Evolutionary conservation across 2,888 invertebrate genomes (phyloP).

Genomic region (Sthenelais limicola): DNA sequence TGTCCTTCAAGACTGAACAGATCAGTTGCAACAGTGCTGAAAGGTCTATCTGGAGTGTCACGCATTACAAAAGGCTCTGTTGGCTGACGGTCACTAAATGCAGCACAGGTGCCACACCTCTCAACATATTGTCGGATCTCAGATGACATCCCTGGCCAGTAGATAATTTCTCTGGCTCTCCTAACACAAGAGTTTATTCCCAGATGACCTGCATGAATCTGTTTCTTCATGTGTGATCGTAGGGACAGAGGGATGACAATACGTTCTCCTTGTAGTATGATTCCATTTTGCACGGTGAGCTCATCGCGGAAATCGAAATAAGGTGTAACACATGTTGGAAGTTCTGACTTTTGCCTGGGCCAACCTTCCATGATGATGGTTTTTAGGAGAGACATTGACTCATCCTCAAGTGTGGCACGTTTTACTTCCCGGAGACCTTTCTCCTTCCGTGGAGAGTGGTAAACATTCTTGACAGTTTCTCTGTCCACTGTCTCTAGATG

Average conservation of each 20-base stretch:
- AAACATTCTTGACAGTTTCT: slow-evolving; percentile 7
- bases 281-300: slow-evolving; percentile 46
- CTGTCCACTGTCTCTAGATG: not conserved
- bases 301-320: too few relatives aligned
- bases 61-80: slow-evolving; percentile 45
- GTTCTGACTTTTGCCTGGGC: slow-evolving; percentile 23
- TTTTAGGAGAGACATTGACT: slow-evolving; percentile 25
- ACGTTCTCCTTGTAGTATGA: slow-evolving; percentile 45
- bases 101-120: slow-evolving; percentile 2
- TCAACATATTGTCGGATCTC: not conserved
- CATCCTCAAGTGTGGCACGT: slow-evolving; percentile 37
- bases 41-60: slow-evolving; percentile 51
- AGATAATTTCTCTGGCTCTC: slow-evolving; percentile 16
- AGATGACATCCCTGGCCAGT: slow-evolving; percentile 17
- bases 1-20: slow-evolving; percentile 48
- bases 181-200: slow-evolving; percentile 19
- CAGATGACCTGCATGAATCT: slow-evolving; percentile 15
- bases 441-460: too few relatives aligned
- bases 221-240: not conserved
- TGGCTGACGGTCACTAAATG: not conserved
- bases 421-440: too few relatives aligned
- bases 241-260: slow-evolving; percentile 27
- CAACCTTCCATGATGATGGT: slow-evolving; percentile 42
- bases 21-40: slow-evolving; percentile 52
- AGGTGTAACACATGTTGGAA: slow-evolving; percentile 15